Base-by-base conservation (phyloP, 2,888 invertebrate genomes). In the Blastobasis adustella region DNA sequence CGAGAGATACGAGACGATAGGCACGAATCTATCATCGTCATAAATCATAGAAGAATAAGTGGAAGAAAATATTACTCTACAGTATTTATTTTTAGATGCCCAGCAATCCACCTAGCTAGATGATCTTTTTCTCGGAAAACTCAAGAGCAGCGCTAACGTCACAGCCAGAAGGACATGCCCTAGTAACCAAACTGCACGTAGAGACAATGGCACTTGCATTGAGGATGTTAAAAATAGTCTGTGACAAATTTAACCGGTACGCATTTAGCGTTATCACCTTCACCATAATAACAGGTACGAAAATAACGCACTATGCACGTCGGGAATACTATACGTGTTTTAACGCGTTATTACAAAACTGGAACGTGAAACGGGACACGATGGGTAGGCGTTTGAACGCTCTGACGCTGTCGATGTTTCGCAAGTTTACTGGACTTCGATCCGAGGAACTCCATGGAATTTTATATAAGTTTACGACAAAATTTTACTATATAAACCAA, bases 251-350 rank as follows among this genome's bases (percentile, higher is more conserved):
- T 85, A 86, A 79, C 77, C 68, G 67, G 67, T 59, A 72, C 73
- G 40, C 67, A 67, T 75, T 76, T 72, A 74, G 76, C 72, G 70
- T 71, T 79, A 81, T 84, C 78, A 84, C 85, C 87, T 87, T 87
- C 86, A 71, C 65, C 73, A 73, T 78, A 82, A 82, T 83, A 82
- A 79, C 71, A 65, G 66, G 65, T 73, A 73, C 67, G 6, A 49
- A 75, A 84, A 85, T 84, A 86, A 79, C 73, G 51, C 63, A 70
- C 62, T 71, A 67, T 77, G 75, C 72, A 77, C 66, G 67, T 61
- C 60, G 77, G 76, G 79, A 80, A 82, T 77, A 77, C 69, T 71
- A 76, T 65, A 76, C 67, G 65, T 67, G 67, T 74, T 69, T 65
- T 66, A 66, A 72, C 71, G 62, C 64, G 58, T 62, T 63, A 66